These are phyloP conservation scores for Gymnothorax javanicus DNA, from an alignment of 2,797 vertebrate genomes.

Conservation along the genomic window DNA sequence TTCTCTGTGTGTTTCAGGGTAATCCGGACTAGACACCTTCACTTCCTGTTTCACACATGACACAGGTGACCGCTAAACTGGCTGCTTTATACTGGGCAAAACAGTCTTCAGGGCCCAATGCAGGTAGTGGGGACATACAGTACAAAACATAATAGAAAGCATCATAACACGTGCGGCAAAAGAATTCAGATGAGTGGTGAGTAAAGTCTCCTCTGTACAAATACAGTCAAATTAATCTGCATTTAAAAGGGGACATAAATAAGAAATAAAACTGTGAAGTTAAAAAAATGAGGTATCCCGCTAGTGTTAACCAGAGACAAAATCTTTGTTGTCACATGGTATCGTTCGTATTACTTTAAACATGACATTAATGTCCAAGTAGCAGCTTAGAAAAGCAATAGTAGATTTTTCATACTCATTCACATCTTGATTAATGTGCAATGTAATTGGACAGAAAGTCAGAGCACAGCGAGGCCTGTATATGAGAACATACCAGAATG, in stretches of 20 bases:
- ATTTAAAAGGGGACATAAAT: neutral
- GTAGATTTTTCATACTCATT: neutral
- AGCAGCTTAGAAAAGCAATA: neutral
- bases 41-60: slow-evolving; percentile 80
- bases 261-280: neutral
- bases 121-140: neutral
- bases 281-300: neutral
- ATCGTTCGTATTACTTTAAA: neutral
- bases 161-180: neutral
- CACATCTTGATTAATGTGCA: neutral
- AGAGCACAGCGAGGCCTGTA: neutral
- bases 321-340: neutral
- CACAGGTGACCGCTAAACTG: slow-evolving; percentile 27
- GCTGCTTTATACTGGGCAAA: neutral
- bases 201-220: neutral
- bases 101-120: neutral
- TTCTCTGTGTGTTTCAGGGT: slow-evolving; percentile 90
- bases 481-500: slow-evolving; percentile 84
- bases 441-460: neutral
- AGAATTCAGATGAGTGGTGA: neutral
- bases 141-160: neutral
- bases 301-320: neutral
- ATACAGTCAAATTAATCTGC: neutral
- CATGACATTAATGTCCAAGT: neutral
- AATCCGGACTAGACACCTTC: slow-evolving; percentile 96